Evolutionary conservation across 1,140 invertebrate genomes (phyloP).

Genomic region (Spodoptera frugiperda): DNA sequence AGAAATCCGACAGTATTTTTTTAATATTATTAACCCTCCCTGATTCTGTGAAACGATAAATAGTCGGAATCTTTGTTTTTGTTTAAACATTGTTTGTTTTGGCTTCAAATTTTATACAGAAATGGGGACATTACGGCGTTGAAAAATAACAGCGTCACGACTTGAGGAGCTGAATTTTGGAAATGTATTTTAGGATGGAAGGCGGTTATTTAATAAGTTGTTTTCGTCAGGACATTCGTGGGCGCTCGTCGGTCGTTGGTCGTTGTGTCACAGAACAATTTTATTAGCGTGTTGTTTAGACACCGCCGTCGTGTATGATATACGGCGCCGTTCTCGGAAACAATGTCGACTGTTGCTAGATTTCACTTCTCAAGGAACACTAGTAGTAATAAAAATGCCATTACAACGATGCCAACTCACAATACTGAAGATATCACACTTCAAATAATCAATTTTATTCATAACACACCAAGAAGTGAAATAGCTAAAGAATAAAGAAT

Average conservation of each 20-base stretch:
- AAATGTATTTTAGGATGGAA: constrained; percentile 36
- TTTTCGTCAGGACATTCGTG: constrained; percentile 21
- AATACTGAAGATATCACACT: no score
- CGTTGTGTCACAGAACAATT: constrained; percentile 32
- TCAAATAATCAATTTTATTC: no score
- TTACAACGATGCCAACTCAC: no score
- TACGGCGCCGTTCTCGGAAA: constrained; percentile 5
- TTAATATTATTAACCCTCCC: constrained; percentile 32
- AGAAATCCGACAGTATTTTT: constrained; percentile 29
- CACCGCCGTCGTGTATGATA: constrained; percentile 10
- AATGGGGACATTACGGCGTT: constrained; percentile 10
- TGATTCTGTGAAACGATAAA: constrained; percentile 42
- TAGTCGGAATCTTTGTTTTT: constrained; percentile 46
- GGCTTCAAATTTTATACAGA: constrained; percentile 35
- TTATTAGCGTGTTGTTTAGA: constrained; percentile 44
- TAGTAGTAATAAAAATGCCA: constrained; percentile 5
- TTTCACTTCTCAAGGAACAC: not conserved
- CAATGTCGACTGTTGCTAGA: constrained; percentile 13
- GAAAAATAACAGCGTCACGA: constrained; percentile 39
- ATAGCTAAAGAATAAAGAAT: no score
- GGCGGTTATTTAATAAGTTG: constrained; percentile 33
- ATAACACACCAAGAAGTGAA: no score
- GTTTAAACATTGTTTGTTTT: constrained; percentile 41
- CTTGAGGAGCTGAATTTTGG: constrained; percentile 1
- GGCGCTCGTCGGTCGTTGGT: no score